Evolutionary conservation across 2,888 invertebrate genomes (phyloP).

Genomic region (Cecidostiba fungosa): DNA sequence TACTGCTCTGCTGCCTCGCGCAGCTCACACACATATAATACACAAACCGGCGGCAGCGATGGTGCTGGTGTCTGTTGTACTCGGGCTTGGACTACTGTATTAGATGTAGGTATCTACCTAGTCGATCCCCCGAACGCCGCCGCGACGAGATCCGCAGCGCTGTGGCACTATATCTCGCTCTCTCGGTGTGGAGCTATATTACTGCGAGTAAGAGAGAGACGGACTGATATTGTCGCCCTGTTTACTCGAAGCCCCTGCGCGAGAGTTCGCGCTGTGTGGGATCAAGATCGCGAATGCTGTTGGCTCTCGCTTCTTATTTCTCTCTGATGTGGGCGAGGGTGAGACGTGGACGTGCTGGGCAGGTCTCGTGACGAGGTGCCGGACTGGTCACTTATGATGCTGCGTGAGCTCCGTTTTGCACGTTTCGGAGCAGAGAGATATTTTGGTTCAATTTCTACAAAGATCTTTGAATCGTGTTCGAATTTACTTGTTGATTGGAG

Average conservation of each 20-base stretch:
- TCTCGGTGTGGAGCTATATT: not conserved
- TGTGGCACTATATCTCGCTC: not conserved
- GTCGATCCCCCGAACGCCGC: not conserved
- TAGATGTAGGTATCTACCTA: not conserved
- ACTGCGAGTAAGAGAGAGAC: slow-evolving; percentile 3
- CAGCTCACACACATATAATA: not conserved
- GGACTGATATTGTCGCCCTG: not conserved
- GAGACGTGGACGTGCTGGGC: not conserved
- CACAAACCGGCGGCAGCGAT: not conserved
- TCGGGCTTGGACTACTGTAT: not conserved
- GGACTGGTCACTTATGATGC: not conserved
- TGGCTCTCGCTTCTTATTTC: not conserved
- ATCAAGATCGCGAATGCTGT: not conserved
- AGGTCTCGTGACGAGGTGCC: not conserved
- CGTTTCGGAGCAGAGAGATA: too few relatives aligned
- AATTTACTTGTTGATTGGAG: too few relatives aligned
- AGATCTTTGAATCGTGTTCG: too few relatives aligned
- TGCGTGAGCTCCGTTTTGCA: too few relatives aligned
- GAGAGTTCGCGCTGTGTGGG: not conserved
- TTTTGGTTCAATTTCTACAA: too few relatives aligned
- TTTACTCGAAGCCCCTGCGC: not conserved
- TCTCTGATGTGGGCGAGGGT: not conserved
- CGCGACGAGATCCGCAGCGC: not conserved
- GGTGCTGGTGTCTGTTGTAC: not conserved
- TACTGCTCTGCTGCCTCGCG: not conserved